These are phyloP conservation scores for Spatula versicolor DNA, from an alignment of 2,797 vertebrate genomes.

Conservation along the genomic window DNA sequence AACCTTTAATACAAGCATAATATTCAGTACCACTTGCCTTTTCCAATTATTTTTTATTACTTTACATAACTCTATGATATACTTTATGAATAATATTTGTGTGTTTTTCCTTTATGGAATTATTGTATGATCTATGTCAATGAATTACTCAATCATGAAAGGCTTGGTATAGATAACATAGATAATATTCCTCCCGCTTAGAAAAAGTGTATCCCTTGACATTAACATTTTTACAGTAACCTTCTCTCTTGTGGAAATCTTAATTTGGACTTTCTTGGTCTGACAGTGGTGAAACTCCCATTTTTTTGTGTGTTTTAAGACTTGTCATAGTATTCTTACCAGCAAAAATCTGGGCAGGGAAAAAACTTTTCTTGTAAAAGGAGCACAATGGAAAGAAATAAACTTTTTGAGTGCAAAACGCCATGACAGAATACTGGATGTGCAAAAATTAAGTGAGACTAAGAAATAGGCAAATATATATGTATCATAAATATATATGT, in stretches of 20 bases:
- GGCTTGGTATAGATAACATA: not conserved
- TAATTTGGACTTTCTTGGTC: not conserved
- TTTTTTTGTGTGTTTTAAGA: not conserved
- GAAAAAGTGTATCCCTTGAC: not conserved
- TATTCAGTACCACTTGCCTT: not conserved
- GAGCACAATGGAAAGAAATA: not conserved
- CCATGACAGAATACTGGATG: not conserved
- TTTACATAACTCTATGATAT: not conserved
- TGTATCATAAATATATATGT: not conserved
- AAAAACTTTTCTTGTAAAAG: slow-evolving; percentile 20
- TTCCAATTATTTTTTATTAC: not conserved
- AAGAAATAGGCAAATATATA: slow-evolving; percentile 27
- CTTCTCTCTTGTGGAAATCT: not conserved
- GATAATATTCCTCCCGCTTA: not conserved
- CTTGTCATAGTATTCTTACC: not conserved
- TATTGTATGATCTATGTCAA: not conserved
- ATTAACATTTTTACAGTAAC: not conserved
- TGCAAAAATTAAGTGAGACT: slow-evolving; percentile 28
- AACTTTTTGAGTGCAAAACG: slow-evolving; percentile 29
- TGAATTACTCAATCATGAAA: not conserved
- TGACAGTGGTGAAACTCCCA: not conserved
- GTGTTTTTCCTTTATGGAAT: not conserved
- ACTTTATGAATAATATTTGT: not conserved
- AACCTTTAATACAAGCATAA: not conserved
- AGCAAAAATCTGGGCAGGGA: not conserved